Conservation (phyloP, 2,113 vertebrate genomes). For the Hypocryptadius cinnamomeus region DNA sequence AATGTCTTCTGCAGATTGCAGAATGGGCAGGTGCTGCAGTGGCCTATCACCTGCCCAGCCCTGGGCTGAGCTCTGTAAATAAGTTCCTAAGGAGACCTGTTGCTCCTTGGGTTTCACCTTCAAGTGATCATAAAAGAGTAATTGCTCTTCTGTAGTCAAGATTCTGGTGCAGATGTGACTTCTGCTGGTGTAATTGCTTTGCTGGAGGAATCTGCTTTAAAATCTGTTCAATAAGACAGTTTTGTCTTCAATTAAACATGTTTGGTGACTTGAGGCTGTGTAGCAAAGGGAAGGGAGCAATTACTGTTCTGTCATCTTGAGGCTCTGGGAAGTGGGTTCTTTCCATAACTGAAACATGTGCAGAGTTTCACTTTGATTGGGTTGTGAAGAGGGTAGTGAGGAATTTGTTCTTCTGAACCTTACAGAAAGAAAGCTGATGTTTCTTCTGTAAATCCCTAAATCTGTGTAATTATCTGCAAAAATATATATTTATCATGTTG, state of each 20-base stretch:
- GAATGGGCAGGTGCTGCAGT: background rate
- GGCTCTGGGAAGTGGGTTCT: constrained; percentile 17
- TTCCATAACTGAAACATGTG: constrained; percentile 6
- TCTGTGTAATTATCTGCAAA: background rate
- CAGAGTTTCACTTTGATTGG: constrained; percentile 41
- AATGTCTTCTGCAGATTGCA: background rate
- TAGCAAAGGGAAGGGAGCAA: background rate
- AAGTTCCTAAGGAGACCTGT: background rate
- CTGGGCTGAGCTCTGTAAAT: background rate
- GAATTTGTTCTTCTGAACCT: background rate
- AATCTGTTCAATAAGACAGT: background rate
- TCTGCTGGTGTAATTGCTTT: background rate
- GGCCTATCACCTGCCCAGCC: background rate
- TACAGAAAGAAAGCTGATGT: background rate
- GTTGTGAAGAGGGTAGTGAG: background rate
- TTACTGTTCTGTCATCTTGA: background rate
- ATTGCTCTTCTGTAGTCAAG: background rate
- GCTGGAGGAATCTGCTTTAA: background rate
- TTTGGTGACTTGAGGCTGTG: background rate
- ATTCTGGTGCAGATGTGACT: background rate
- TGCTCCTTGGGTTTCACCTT: background rate
- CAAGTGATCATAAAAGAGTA: background rate
- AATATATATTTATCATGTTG: background rate
- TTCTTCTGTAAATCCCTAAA: background rate
- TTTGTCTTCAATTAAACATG: background rate